Base-by-base conservation (phyloP, 1,140 invertebrate genomes). In the Rhyzopertha dominica region DNA sequence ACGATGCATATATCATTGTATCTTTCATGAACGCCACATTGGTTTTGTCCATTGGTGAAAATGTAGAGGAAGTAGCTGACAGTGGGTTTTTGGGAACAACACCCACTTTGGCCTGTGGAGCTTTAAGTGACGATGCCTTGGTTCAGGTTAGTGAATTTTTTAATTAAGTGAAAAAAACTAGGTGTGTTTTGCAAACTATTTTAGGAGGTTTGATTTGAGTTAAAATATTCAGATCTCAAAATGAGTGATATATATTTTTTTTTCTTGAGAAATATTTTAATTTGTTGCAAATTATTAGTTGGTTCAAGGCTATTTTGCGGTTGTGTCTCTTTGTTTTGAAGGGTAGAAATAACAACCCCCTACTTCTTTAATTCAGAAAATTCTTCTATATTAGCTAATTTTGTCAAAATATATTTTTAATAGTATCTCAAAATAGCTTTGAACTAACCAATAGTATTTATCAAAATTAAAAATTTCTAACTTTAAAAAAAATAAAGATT, bases 11-110 rank as follows among this genome's bases (percentile, higher is more conserved):
- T 75, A 99, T 99, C 76, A 95, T 99, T 69, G 97, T 99, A 50
- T 99, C 96, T 29, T 99, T 99, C 83, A 88, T 98, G 25, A 99
- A 99, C 74, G 97, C 97, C 45, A 99, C 97, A 18, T 78, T 99
- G 52, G 96, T 99, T 44, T 78, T 99, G 52, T 97, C 93, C 51
- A 99, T 99, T 68, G 97, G 97, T 51, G 97, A 99, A 71, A 99
- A 95, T 49, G 97, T 99, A 22, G 97, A 99, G 72, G 97, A 99
- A 87, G 96, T 98, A 1, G 96, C 95, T 4, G 96, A 99, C 73
- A 99, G 95, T 36, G 97, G 97, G 22, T 99, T 99, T 67, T 74
- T 99, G 36, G 96, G 96, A 46, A 99, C 96, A 1, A 98, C 95
- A 0, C 95, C 95, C 1, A 99, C 97, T 0, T 71, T 99, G 1